Conservation (phyloP, 2,113 vertebrate genomes). For the Chloebia gouldiae region DNA sequence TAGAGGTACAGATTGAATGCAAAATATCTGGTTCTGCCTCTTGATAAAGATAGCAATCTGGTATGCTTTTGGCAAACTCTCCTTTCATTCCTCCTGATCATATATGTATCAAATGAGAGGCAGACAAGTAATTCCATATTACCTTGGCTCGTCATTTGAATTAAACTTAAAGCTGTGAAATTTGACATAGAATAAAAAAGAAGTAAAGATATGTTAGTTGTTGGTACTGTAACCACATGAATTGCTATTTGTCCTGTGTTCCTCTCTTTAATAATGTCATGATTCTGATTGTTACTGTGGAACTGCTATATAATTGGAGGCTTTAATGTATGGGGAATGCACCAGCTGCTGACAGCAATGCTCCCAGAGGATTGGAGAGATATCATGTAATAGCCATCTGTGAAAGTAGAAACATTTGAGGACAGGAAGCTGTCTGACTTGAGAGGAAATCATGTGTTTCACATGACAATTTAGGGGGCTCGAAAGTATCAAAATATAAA, state of each 20-base stretch:
- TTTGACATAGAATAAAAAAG: neutral
- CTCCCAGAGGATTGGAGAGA: neutral
- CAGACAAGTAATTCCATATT: neutral
- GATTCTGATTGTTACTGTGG: neutral
- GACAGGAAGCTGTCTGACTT: neutral
- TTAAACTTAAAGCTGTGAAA: neutral
- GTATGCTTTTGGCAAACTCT: neutral
- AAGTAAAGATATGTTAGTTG: neutral
- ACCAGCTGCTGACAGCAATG: neutral
- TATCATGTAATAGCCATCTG: neutral
- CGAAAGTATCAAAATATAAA: neutral
- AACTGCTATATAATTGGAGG: neutral
- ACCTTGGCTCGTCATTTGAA: neutral
- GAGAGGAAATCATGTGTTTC: neutral
- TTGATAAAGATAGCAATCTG: neutral
- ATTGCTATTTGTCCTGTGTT: neutral
- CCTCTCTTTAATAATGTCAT: neutral
- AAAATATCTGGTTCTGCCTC: neutral
- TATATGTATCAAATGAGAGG: neutral
- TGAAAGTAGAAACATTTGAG: neutral
- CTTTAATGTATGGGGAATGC: neutral
- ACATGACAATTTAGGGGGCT: neutral
- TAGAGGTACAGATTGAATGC: neutral
- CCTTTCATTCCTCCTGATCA: neutral
- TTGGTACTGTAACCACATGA: neutral